Conservation (phyloP, 2,888 invertebrate species). For the Chironomus tentans region DNA sequence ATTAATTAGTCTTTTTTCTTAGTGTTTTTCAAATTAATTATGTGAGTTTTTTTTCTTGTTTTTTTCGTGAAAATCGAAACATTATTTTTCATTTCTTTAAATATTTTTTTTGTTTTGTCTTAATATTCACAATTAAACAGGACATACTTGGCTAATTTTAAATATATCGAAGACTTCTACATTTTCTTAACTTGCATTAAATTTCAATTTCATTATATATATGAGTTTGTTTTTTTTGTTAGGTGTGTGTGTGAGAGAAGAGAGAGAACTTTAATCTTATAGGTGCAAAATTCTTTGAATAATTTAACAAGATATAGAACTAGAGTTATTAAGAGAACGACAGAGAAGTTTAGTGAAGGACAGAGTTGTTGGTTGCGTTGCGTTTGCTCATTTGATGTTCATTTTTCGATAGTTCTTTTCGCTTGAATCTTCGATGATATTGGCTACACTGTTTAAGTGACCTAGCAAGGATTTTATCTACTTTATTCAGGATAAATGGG, state of each 20-base stretch:
- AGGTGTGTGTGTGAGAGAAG: neutral
- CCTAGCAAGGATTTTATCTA: too few species aligned
- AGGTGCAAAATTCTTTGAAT: neutral
- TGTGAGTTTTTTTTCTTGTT: neutral
- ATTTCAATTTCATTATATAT: neutral
- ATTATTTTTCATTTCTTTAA: neutral
- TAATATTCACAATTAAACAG: neutral
- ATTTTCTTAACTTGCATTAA: neutral
- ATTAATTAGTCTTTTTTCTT: slow-evolving; percentile 4
- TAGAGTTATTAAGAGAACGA: too few species aligned
- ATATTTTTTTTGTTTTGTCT: neutral
- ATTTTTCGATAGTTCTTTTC: too few species aligned
- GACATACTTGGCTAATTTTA: slow-evolving; percentile 7
- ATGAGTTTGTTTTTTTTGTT: neutral
- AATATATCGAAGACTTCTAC: slow-evolving; percentile 4
- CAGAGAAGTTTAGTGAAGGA: too few species aligned
- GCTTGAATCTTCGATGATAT: too few species aligned
- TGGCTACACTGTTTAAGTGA: too few species aligned
- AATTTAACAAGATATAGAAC: too few species aligned
- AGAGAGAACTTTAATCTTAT: neutral
- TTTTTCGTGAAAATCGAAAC: slow-evolving; percentile 9
- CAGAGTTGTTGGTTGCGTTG: too few species aligned
- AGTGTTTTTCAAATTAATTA: neutral
- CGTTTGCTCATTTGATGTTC: too few species aligned
- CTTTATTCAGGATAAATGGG: too few species aligned